Percentiles rank a stretch among this genome's conserved stretches.
These are phyloP conservation scores for Loxodonta africana DNA, from an alignment of 2,113 vertebrate genomes.

Conservation along the genomic window DNA sequence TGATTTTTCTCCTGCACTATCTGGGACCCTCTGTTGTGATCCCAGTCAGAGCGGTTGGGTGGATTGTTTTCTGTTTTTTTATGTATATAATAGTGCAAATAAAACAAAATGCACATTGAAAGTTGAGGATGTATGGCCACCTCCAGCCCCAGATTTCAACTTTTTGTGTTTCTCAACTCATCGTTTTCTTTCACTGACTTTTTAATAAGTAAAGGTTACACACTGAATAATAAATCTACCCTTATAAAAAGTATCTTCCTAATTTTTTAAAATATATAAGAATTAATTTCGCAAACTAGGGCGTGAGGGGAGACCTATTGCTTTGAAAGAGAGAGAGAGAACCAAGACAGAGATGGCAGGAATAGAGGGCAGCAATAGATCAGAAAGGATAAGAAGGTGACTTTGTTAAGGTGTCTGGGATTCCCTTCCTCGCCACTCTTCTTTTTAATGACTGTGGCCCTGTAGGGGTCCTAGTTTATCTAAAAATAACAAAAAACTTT, in stretches of 20 bases:
- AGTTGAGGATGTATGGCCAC: neutral
- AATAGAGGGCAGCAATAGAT: no score
- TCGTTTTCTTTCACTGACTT: constrained; percentile 1
- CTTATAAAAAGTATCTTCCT: constrained; percentile 19
- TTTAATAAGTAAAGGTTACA: constrained; percentile 26
- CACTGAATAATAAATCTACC: neutral
- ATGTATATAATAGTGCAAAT: neutral
- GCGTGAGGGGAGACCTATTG: neutral
- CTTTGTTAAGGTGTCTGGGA: neutral
- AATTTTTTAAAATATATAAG: constrained; percentile 2
- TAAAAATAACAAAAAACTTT: neutral
- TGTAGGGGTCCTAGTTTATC: neutral
- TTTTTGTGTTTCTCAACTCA: neutral
- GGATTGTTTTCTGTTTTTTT: neutral
- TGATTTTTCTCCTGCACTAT: no score
- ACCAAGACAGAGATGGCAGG: neutral
- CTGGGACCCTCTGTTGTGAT: no score
- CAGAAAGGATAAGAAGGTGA: neutral
- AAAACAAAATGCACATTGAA: neutral
- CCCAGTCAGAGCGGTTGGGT: no score
- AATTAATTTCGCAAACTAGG: neutral
- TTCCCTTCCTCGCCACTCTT: no score
- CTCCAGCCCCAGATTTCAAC: neutral
- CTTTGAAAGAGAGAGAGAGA: neutral
- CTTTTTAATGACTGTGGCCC: neutral